phyloP scores from a whole-genome alignment of 2,113 vertebrate species.

The Chauna torquata region DNA sequence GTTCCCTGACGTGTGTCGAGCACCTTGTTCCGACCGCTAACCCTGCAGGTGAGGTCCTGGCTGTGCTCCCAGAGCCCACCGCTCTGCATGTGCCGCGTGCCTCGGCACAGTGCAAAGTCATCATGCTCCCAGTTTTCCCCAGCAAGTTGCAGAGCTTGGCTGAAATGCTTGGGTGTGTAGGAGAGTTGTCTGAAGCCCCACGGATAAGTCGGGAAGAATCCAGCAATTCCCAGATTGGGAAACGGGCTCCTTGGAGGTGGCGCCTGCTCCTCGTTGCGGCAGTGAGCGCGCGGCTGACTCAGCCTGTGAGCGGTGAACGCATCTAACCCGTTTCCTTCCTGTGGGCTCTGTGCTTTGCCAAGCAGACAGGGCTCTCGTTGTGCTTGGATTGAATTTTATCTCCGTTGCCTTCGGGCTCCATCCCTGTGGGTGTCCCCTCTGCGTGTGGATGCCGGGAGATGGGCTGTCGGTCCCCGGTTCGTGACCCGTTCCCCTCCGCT shows the following conservation, averaged over 20 bases:
- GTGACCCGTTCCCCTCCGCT: not conserved
- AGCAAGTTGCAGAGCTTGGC: rapidly evolving
- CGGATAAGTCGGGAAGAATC: not conserved
- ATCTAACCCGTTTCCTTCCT: not conserved
- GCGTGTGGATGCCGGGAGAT: rapidly evolving
- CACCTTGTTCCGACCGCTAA: not conserved
- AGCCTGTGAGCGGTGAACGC: not conserved
- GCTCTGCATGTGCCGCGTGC: too few species aligned
- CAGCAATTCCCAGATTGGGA: rapidly evolving
- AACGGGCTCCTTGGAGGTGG: not conserved
- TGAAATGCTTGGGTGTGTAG: not conserved
- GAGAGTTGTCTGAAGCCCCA: not conserved
- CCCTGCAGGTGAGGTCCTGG: not conserved
- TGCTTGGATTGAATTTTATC: not conserved
- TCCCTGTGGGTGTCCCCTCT: not conserved
- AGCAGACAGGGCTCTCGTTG: not conserved
- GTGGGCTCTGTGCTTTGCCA: not conserved
- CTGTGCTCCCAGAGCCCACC: not conserved
- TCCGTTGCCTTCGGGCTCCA: not conserved
- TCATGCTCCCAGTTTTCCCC: not conserved
- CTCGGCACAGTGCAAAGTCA: not conserved
- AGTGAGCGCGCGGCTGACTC: rapidly evolving
- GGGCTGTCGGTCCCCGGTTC: too few species aligned
- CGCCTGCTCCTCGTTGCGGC: rapidly evolving
- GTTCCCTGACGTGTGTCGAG: not conserved